Evolutionary conservation across 2,888 invertebrate genomes (phyloP), one percentile per base, ranked within the genome.

Genomic region (Malacosoma neustria): DNA sequence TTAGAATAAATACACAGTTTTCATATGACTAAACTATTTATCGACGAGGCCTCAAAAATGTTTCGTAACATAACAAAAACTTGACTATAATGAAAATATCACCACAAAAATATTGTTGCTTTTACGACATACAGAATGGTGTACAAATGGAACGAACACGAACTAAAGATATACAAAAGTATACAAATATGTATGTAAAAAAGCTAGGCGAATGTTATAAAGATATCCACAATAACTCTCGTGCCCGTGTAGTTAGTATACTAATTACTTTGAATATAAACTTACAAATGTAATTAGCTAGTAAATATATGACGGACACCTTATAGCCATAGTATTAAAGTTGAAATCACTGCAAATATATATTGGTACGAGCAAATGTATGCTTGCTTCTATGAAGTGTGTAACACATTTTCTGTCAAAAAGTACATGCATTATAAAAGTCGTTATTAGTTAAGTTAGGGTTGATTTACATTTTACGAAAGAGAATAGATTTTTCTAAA

Each of bases 201-300:
- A 56, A 58, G 48, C 41, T 48, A 66, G 53, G 52, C 54, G 56
- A 53, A 62, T 62, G 56, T 58, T 54, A 61, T 51, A 65, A 68
- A 64, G 61, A 49, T 15, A 22, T 41, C 42, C 41, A 73, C 68
- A 71, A 67, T 59, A 51, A 46, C 36, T 38, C 51, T 66, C 73
- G 69, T 75, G 77, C 61, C 49, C 50, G 46, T 49, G 49, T 51
- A 61, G 64, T 74, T 72, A 72, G 66, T 54, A 51, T 37, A 61
- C 55, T 72, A 72, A 76, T 76, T 72, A 70, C 57, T 55, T 60
- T 54, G 54, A 59, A 59, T 56, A 55, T 35, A 47, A 41, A 40
- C 56, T 45, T 49, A 56, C 62, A 59, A 62, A 11, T 30, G 52
- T 64, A 54, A n/a, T n/a, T n/a, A n/a, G n/a, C n/a, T n/a, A n/a